Evolutionary conservation across 2,113 vertebrate species (phyloP).

Genomic region (Odobenus rosmarus): DNA sequence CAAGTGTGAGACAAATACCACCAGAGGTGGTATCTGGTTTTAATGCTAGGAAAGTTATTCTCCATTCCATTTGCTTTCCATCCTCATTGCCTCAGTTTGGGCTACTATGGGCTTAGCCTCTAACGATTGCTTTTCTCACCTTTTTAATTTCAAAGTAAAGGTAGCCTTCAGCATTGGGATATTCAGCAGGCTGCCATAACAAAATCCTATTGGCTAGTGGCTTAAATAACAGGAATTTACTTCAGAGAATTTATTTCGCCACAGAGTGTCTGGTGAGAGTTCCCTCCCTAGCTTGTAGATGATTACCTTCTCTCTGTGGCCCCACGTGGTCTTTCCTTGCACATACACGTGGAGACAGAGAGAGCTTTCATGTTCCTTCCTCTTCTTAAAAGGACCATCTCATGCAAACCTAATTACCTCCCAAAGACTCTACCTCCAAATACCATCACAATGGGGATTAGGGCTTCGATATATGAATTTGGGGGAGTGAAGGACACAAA

Average conservation of each 20-base stretch:
- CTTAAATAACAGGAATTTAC: neutral
- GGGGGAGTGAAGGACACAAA: neutral
- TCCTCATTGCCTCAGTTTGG: neutral
- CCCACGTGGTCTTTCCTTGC: neutral
- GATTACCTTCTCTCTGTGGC: neutral
- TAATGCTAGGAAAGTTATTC: neutral
- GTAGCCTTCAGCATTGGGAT: neutral
- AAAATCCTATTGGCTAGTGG: neutral
- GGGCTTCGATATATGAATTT: neutral
- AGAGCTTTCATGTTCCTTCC: neutral
- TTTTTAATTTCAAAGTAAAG: slow-evolving; percentile 39
- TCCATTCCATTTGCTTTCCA: neutral
- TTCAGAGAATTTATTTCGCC: neutral
- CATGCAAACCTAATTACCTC: neutral
- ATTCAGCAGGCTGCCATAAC: neutral
- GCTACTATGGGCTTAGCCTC: neutral
- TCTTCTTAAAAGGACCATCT: neutral
- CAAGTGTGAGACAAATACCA: neutral
- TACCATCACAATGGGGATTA: neutral
- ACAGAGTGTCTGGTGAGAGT: neutral
- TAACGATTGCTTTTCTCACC: neutral
- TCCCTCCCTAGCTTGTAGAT: neutral
- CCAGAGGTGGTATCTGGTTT: neutral
- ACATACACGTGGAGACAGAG: neutral
- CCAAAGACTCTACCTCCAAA: neutral